Conservation (phyloP, 2,797 vertebrate genomes). For the Cygnus olor region DNA sequence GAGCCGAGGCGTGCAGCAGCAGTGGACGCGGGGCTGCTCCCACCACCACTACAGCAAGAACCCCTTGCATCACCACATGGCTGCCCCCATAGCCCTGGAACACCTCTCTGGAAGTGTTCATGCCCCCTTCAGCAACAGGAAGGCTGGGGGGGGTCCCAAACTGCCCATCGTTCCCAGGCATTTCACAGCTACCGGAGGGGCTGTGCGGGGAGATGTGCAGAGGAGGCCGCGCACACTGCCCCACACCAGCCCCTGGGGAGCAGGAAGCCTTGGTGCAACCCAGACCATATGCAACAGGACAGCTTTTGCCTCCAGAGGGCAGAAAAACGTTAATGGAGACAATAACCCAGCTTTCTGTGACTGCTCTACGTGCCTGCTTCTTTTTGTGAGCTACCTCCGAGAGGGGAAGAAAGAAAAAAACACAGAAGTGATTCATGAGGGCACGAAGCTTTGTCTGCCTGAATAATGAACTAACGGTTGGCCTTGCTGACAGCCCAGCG, state of each 20-base stretch:
- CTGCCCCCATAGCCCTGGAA: background rate
- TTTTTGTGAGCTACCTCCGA: slow-evolving; percentile 7
- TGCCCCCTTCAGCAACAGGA: background rate
- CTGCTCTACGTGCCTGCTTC: background rate
- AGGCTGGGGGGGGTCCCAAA: background rate
- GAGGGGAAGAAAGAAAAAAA: background rate
- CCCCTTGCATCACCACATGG: fast-evolving
- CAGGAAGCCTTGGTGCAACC: background rate
- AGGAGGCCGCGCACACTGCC: background rate
- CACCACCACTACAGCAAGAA: background rate
- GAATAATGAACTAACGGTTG: slow-evolving; percentile 69
- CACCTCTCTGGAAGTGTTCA: background rate
- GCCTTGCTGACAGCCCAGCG: slow-evolving; percentile 51
- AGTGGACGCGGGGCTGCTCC: background rate
- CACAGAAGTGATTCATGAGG: background rate
- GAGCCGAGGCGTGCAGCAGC: fast-evolving
- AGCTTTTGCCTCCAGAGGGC: slow-evolving; percentile 16
- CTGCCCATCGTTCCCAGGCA: background rate
- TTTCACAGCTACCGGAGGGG: background rate
- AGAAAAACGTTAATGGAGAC: background rate
- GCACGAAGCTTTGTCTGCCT: slow-evolving; percentile 50
- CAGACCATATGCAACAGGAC: background rate
- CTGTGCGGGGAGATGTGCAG: background rate
- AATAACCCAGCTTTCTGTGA: background rate
- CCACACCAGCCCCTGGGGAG: background rate